A percentile compares a stretch with the other conserved stretches of the same genome.
phyloP scores from a whole-genome alignment of 2,797 vertebrate species.

The Labroides dimidiatus region DNA sequence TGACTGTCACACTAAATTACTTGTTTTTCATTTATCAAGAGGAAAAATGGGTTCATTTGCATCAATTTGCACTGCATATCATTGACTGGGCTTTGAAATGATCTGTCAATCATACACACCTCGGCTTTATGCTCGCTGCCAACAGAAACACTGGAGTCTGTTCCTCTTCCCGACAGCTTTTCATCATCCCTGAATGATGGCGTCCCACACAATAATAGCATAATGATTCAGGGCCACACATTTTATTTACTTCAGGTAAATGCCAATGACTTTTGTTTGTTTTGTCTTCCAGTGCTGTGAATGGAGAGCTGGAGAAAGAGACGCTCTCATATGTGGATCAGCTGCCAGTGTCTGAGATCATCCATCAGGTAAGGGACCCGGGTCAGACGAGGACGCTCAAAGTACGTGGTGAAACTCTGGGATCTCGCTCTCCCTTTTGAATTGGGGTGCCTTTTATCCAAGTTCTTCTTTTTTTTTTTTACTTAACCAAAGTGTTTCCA shows the following conservation, averaged over 20 bases:
- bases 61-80: constrained; percentile 51
- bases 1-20: constrained; percentile 11
- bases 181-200: constrained; percentile 48
- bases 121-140: constrained; percentile 28
- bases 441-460: neutral
- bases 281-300: constrained; percentile 59
- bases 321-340: constrained; percentile 89
- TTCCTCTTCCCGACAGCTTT: constrained; percentile 40
- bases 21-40: constrained; percentile 17
- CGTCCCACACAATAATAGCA: constrained; percentile 31
- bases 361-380: constrained; percentile 90
- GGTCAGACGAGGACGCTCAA: neutral
- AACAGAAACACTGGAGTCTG: constrained; percentile 33
- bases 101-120: constrained; percentile 63
- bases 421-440: neutral
- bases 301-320: constrained; percentile 74
- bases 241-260: constrained; percentile 28
- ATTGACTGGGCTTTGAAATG: constrained; percentile 52
- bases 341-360: constrained; percentile 95
- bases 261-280: constrained; percentile 20
- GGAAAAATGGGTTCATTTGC: constrained; percentile 38
- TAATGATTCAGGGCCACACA: constrained; percentile 28
- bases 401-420: neutral
- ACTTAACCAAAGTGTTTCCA: constrained; percentile 37
- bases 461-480: constrained; percentile 3